phyloP scores from a whole-genome alignment of 1,140 invertebrate species.

The Andricus grossulariae region DNA sequence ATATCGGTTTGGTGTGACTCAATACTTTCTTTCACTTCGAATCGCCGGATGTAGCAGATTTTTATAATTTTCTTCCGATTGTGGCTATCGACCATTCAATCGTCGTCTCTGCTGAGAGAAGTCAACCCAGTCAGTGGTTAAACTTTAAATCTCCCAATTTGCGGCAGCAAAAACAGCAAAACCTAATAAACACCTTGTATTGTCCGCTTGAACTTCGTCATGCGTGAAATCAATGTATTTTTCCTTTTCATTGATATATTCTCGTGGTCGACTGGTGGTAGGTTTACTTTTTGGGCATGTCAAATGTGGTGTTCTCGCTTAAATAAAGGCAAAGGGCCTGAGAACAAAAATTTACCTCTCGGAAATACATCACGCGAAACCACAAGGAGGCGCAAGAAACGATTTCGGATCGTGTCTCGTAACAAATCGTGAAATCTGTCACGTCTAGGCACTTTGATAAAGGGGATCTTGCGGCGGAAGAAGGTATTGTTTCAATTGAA shows the following conservation, averaged over 20 bases:
- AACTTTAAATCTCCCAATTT: conserved; percentile 18
- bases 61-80: conserved; percentile 13
- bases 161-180: conserved; percentile 1
- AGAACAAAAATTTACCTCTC: conserved; percentile 15
- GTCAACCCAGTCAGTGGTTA: background rate
- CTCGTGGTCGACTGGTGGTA: conserved; percentile 1
- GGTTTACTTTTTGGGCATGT: conserved; percentile 10
- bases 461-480: background rate
- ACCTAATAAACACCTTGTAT: conserved; percentile 14
- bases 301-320: conserved; percentile 10
- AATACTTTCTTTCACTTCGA: background rate
- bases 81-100: background rate
- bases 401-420: conserved; percentile 1
- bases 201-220: background rate
- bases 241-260: conserved; percentile 29
- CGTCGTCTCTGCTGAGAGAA: background rate
- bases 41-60: background rate
- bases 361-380: conserved; percentile 14
- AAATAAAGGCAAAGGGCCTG: conserved; percentile 18
- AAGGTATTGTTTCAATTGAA: background rate
- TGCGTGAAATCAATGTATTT: conserved; percentile 28
- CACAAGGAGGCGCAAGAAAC: background rate
- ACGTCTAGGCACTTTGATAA: conserved; percentile 10
- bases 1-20: too few species aligned
- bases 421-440: conserved; percentile 23